These are phyloP conservation scores for Nilaparvata lugens DNA, from an alignment of 1,140 invertebrate genomes.

Conservation along the genomic window DNA sequence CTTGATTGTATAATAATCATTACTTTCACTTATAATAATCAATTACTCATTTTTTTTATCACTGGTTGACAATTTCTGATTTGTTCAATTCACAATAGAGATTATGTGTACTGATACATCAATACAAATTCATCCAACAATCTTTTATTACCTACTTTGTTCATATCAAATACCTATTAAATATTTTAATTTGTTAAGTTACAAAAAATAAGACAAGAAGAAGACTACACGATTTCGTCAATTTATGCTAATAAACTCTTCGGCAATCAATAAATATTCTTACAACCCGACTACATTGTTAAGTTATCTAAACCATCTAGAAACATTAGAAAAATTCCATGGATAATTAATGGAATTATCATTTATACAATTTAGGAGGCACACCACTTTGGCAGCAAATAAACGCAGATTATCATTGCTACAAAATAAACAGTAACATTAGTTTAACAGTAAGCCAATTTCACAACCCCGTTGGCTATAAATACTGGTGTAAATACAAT, in stretches of 20 bases:
- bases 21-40: too few species aligned
- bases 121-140: too few species aligned
- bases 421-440: slow-evolving; percentile 12
- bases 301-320: slow-evolving; percentile 6
- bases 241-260: neutral
- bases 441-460: slow-evolving; percentile 8
- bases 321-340: slow-evolving; percentile 10
- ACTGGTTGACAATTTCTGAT: too few species aligned
- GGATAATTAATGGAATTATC: neutral
- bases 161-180: too few species aligned
- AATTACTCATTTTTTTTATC: too few species aligned
- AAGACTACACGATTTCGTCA: neutral
- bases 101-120: too few species aligned
- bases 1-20: too few species aligned
- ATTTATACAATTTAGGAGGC: slow-evolving; percentile 6
- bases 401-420: slow-evolving; percentile 11
- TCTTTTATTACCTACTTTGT: too few species aligned
- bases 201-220: neutral
- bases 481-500: neutral
- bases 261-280: slow-evolving; percentile 1
- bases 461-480: slow-evolving; percentile 6
- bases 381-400: slow-evolving; percentile 16
- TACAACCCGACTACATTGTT: slow-evolving; percentile 10
- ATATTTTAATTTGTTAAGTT: too few species aligned
- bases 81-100: too few species aligned